Evolutionary conservation across 2,888 invertebrate species (phyloP).

Genomic region (Camponotus fellah): DNA sequence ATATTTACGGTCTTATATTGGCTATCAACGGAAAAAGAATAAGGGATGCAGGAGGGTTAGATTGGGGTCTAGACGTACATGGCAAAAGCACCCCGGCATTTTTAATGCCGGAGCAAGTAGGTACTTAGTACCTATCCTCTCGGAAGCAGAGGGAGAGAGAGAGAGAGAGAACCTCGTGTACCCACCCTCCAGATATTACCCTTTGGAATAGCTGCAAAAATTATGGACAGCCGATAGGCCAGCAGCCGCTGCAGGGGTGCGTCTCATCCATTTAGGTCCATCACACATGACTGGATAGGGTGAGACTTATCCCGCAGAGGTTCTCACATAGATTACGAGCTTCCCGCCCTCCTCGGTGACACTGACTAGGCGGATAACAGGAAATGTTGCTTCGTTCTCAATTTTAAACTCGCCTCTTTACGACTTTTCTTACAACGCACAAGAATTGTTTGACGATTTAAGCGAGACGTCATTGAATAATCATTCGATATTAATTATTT

Average conservation of each 20-base stretch:
- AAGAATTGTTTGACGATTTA: background rate
- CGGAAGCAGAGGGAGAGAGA: constrained; percentile 62
- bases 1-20: constrained; percentile 1
- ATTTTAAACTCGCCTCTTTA: background rate
- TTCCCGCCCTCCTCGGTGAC: constrained; percentile 50
- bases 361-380: constrained; percentile 8
- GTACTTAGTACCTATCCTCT: constrained; percentile 77
- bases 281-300: constrained; percentile 86
- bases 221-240: constrained; percentile 84
- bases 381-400: background rate
- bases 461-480: background rate
- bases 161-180: constrained; percentile 60
- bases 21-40: constrained; percentile 15
- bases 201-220: constrained; percentile 84
- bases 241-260: constrained; percentile 81
- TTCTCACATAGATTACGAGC: constrained; percentile 84
- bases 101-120: constrained; percentile 75
- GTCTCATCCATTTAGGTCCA: constrained; percentile 86
- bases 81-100: constrained; percentile 70
- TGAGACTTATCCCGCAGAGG: constrained; percentile 83
- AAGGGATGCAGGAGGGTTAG: constrained; percentile 32
- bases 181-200: constrained; percentile 82
- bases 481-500: background rate
- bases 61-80: constrained; percentile 58
- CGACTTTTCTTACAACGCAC: background rate